Percentiles rank a stretch among this genome's conserved stretches.
These are phyloP conservation scores for Anguilla japonica DNA, from an alignment of 2,113 vertebrate genomes.

Conservation along the genomic window DNA sequence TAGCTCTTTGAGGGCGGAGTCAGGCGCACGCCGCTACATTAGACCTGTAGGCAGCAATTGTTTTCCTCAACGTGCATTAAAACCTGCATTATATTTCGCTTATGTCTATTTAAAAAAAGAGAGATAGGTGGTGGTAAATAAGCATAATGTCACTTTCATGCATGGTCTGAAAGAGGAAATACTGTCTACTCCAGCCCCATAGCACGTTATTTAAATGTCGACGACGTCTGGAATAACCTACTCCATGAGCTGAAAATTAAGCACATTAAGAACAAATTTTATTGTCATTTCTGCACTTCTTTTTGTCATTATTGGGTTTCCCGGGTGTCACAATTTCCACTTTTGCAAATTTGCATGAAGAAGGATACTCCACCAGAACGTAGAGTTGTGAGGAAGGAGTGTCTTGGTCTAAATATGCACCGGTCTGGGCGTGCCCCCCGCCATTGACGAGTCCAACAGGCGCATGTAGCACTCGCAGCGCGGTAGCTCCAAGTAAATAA, in stretches of 20 bases:
- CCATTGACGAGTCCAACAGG: constrained; percentile 67
- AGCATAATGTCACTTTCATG: not conserved
- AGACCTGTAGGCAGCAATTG: not conserved
- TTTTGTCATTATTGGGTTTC: not conserved
- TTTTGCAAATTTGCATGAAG: no score
- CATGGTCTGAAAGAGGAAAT: not conserved
- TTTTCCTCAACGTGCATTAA: not conserved
- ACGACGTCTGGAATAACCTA: not conserved
- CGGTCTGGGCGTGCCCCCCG: constrained; percentile 58
- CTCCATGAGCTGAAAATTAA: not conserved
- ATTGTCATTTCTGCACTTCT: not conserved
- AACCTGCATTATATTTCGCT: not conserved
- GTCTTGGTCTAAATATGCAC: constrained; percentile 11
- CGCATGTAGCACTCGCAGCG: constrained; percentile 53
- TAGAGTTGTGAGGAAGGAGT: not conserved
- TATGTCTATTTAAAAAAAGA: not conserved
- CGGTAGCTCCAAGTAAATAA: not conserved
- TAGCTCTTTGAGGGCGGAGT: constrained; percentile 30
- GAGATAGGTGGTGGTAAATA: not conserved
- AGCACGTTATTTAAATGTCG: not conserved
- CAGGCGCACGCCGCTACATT: not conserved
- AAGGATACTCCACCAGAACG: not conserved
- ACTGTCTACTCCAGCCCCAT: not conserved
- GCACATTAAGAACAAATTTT: not conserved
- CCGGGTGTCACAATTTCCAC: no score